These are phyloP conservation scores for Temnothorax curvispinosus DNA, from an alignment of 1,140 invertebrate genomes.

Conservation along the genomic window DNA sequence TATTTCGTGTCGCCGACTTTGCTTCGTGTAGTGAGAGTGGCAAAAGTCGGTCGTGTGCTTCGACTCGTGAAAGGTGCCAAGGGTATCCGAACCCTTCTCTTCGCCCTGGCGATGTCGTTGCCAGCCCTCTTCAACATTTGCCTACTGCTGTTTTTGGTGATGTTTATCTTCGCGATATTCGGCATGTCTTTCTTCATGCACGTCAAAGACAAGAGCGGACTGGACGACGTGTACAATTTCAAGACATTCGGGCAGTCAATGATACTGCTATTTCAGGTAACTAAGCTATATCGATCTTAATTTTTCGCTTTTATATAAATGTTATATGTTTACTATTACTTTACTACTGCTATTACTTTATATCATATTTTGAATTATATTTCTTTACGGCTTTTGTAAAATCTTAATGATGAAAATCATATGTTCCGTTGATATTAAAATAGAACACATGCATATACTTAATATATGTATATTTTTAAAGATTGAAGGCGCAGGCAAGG, in stretches of 20 bases:
- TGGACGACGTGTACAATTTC: constrained; percentile 99
- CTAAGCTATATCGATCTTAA: neutral
- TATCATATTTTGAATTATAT: neutral
- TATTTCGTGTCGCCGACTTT: constrained; percentile 99
- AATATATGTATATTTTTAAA: too few species aligned
- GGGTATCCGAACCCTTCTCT: constrained; percentile 98
- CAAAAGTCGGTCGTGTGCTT: constrained; percentile 98
- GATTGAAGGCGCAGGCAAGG: neutral
- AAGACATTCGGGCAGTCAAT: constrained; percentile 99
- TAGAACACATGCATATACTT: too few species aligned
- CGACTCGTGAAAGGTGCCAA: constrained; percentile 99
- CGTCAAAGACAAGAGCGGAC: constrained; percentile 96
- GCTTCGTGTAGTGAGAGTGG: constrained; percentile 98
- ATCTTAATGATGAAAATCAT: neutral
- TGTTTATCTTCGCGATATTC: constrained; percentile 99
- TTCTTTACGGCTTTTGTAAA: neutral
- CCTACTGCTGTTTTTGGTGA: constrained; percentile 98
- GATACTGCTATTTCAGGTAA: constrained; percentile 97
- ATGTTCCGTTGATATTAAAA: neutral
- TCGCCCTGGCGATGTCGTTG: constrained; percentile 98
- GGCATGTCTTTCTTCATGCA: constrained; percentile 99
- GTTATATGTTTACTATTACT: neutral
- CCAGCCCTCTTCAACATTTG: constrained; percentile 99
- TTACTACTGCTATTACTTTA: too few species aligned
- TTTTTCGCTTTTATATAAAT: neutral